phyloP scores from a whole-genome alignment of 2,888 invertebrate genomes.

The Laspeyria flexula region DNA sequence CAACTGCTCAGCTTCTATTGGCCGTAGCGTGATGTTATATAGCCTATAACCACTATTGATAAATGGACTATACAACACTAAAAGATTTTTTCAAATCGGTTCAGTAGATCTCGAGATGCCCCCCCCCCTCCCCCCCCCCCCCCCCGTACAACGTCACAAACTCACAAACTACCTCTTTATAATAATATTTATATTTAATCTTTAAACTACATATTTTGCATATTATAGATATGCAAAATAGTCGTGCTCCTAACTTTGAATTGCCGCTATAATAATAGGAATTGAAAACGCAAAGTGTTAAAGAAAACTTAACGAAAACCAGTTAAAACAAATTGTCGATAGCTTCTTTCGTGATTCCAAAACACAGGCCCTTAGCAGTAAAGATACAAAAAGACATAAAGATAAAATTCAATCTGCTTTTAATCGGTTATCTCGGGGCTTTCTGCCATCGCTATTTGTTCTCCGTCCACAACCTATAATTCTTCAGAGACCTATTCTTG shows the following conservation, averaged over 20 bases:
- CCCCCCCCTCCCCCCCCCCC: too few species aligned
- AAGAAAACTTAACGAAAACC: not conserved
- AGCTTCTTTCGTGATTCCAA: constrained; percentile 1
- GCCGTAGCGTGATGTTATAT: too few species aligned
- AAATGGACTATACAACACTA: too few species aligned
- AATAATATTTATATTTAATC: too few species aligned
- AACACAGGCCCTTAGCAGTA: not conserved
- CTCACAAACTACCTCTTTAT: too few species aligned
- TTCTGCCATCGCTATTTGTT: not conserved
- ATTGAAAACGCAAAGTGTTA: not conserved
- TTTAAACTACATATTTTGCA: too few species aligned
- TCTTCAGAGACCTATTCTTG: not conserved
- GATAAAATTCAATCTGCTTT: not conserved
- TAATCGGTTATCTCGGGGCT: not conserved
- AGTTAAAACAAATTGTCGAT: not conserved
- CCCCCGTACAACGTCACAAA: too few species aligned
- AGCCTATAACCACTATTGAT: too few species aligned
- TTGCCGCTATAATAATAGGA: not conserved
- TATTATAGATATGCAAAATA: too few species aligned
- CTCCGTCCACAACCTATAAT: not conserved
- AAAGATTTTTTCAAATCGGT: too few species aligned
- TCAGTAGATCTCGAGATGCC: too few species aligned
- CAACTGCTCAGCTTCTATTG: too few species aligned
- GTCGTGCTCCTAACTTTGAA: not conserved
- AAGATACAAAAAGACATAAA: constrained; percentile 1